Evolutionary conservation across 2,797 vertebrate species (phyloP), one percentile per base, ranked within the genome.

Genomic region (Pipistrellus nathusii): DNA sequence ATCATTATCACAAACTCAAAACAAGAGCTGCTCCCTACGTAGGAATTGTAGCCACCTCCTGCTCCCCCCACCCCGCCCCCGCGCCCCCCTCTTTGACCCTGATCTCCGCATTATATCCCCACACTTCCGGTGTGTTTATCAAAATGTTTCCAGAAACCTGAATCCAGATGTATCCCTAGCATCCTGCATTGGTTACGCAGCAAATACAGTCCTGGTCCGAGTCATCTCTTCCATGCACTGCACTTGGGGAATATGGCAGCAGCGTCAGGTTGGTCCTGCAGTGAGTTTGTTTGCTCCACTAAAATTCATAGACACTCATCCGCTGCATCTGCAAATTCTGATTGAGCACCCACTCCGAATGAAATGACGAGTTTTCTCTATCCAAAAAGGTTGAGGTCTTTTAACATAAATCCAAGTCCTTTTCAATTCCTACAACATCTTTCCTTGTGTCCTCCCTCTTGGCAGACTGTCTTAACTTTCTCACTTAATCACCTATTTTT

Each of bases 201-300:
- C n/a, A 8, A 38, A 0, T 0, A 0, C 1, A 2, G 13, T 20
- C 27, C 73, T 0, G 0, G 55, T 3, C 17, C 55, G 2, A 1
- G 66, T n/a, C 25, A 9, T 8, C 21, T 2, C 5, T 1, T 6
- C 11, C 0, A 0, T 1, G 1, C 0, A 9, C 4, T 2, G 1
- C 8, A 0, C 10, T 0, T 8, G 11, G 8, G 0, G 15, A 25
- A 3, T 4, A 1, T 0, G 3, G 7, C 5, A 15, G 3, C 5
- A 0, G 5, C 1, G 0, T 6, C 53, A n/a, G 1, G 11, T 0
- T 0, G 44, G 83, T 14, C 15, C 8, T 2, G 2, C 23, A 2
- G 18, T 1, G 41, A 75, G n/a, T 20, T 6, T 1, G 12, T 2
- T 10, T 6, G 9, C 27, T 3, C 46, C 5, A 2, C 21, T 18